A percentile compares a stretch with the other conserved stretches of the same genome.
These are phyloP conservation scores for Hoplostethus mediterraneus DNA, from an alignment of 2,797 vertebrate genomes.

Conservation along the genomic window DNA sequence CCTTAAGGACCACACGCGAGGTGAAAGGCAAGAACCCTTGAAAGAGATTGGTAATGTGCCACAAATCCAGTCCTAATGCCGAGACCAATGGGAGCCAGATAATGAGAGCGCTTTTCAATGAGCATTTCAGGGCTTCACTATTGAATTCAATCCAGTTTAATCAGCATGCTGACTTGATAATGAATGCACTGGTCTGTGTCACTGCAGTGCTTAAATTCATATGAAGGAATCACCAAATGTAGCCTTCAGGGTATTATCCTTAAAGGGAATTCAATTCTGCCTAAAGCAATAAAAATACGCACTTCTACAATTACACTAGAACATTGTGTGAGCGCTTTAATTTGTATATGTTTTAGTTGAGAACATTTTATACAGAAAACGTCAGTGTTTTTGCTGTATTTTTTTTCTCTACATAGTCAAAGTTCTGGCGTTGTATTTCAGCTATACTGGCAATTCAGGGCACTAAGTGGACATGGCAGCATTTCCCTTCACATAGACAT, in stretches of 20 bases:
- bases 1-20: slow-evolving; percentile 74
- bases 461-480: slow-evolving; percentile 59
- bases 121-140: slow-evolving; percentile 63
- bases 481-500: slow-evolving; percentile 65
- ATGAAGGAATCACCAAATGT: slow-evolving; percentile 38
- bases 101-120: slow-evolving; percentile 71
- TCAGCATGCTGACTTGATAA: slow-evolving; percentile 62
- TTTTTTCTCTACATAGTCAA: slow-evolving; percentile 50
- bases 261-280: slow-evolving; percentile 55
- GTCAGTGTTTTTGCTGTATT: slow-evolving; percentile 43
- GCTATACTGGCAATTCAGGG: slow-evolving; percentile 40
- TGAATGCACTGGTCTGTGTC: slow-evolving; percentile 52
- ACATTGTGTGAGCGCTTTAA: slow-evolving; percentile 39
- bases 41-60: slow-evolving; percentile 73
- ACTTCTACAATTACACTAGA: slow-evolving; percentile 47
- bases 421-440: slow-evolving; percentile 46
- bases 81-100: slow-evolving; percentile 72
- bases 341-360: slow-evolving; percentile 50
- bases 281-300: slow-evolving; percentile 59
- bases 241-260: slow-evolving; percentile 46
- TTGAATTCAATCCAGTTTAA: slow-evolving; percentile 75
- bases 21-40: slow-evolving; percentile 78
- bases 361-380: slow-evolving; percentile 36
- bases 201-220: slow-evolving; percentile 44
- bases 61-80: slow-evolving; percentile 62